Evolutionary conservation across 2,113 vertebrate species (phyloP), one percentile per base, ranked within the genome.

Genomic region (Ammospiza nelsoni): DNA sequence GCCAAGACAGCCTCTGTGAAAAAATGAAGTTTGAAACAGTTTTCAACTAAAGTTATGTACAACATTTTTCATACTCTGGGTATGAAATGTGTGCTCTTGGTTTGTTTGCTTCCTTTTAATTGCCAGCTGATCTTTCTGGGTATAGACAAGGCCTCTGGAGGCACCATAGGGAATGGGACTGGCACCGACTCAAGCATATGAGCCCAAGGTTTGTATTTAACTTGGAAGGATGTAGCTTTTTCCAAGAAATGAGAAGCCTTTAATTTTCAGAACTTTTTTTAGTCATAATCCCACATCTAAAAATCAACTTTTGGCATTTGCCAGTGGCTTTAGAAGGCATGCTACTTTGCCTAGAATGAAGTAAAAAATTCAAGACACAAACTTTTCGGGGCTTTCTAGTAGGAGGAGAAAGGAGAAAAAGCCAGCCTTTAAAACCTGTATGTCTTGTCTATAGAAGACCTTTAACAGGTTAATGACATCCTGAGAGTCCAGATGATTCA

Each of bases 331-430:
- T 94, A 74, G 51, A 81, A 71, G 23, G 5, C 12, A 58, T 58
- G 7, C 4, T 33, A 6, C 23, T 80, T 62, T 86, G 18, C 27
- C 27, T 43, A 35, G 20, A 55, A 11, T 0, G 1, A 58, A 41
- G 11, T 1, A 80, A 35, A 84, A 74, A 74, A 71, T 48, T 92
- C 25, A 69, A 89, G 25, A 65, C 1, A 2, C 29, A 68, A n/a
- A 9, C 0, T 43, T 76, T 65, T 9, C 1, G 1, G 9, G 3
- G 9, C 4, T 43, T 79, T 72, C 13, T 63, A 51, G 35, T 9
- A 49, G 20, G 3, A 79, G 20, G 15, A 86, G 23, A 67, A 88
- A 83, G 52, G 5, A 66, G 5, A 3, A 31, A 91, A 84, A 81
- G 73, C 35, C 49, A 79, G 22, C 4, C 44, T 73, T 68, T 66